A percentile compares a stretch with the other conserved stretches of the same genome.
These are phyloP conservation scores for Hyles vespertilio DNA, from an alignment of 1,140 invertebrate genomes.

Conservation along the genomic window DNA sequence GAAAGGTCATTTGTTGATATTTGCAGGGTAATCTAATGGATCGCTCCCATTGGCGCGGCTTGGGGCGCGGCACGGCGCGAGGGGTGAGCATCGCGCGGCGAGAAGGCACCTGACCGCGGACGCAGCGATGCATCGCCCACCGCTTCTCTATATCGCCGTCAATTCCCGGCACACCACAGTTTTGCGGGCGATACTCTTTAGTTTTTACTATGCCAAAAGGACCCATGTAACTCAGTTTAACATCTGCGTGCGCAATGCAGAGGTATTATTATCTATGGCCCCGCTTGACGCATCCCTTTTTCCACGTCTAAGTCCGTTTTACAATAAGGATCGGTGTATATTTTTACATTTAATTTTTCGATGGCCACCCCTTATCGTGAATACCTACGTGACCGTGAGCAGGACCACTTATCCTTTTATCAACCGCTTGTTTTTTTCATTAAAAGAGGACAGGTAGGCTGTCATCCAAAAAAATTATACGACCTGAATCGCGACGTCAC, in stretches of 20 bases:
- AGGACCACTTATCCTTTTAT: conserved; percentile 16
- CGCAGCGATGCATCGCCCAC: conserved; percentile 14
- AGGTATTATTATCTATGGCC: conserved; percentile 31
- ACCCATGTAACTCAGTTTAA: conserved; percentile 30
- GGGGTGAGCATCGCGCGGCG: conserved; percentile 17
- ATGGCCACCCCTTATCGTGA: conserved; percentile 16
- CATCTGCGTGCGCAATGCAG: conserved; percentile 16
- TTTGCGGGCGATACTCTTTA: conserved; percentile 40
- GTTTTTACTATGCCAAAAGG: conserved; percentile 31
- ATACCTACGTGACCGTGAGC: conserved; percentile 25
- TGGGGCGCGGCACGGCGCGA: conserved; percentile 24
- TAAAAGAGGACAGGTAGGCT: conserved; percentile 9
- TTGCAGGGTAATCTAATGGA: conserved; percentile 33
- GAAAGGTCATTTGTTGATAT: conserved; percentile 15
- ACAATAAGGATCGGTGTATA: conserved; percentile 30
- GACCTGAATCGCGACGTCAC: too few species aligned
- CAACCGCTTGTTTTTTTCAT: not conserved
- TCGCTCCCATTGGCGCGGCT: conserved; percentile 23
- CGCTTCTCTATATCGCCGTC: conserved; percentile 36
- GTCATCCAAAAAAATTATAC: too few species aligned
- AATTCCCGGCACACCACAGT: conserved; percentile 63
- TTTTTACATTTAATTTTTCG: conserved; percentile 1
- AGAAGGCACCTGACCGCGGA: conserved; percentile 10
- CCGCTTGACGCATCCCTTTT: conserved; percentile 30
- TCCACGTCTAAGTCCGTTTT: conserved; percentile 27